Base-by-base conservation (phyloP, 2,888 invertebrate genomes). In the Leptarthrus brevirostris region DNA sequence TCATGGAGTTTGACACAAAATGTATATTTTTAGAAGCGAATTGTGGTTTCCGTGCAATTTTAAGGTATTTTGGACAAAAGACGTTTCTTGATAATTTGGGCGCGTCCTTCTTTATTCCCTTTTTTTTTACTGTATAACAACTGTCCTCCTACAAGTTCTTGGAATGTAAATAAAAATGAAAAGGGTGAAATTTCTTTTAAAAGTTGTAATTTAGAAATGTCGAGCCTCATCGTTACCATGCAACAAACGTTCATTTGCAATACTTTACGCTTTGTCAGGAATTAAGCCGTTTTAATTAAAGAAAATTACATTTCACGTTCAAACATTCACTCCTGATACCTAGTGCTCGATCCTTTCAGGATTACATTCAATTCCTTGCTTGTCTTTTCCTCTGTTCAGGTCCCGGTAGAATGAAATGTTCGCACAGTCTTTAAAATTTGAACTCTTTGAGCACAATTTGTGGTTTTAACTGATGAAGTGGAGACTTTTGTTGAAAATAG, bases 301-400 rank as follows among this genome's bases (percentile, higher is more conserved):
- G 30, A 30, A 53, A 56, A 56, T 30, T 30, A 56, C 56, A 30
- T 56, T 56, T 16, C 16, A 34, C 3, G 6, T 56, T 16, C 30
- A 30, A 30, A 30, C 30, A 56, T 14, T 56, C 26, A 30, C 6
- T 3, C 30, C 14, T 56, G 34, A 26, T 30, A 30, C 56, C 22
- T 18, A 53, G 53, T 10, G 10, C 36, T 34, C 20, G 18, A 8
- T 30, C 30, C 30, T 8, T 30, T 30, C 30, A n/a, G n/a, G n/a
- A n/a, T n/a, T n/a, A n/a, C n/a, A n/a, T 53, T 53, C 22, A 53
- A 53, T 20, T 53, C 53, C 16, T 56, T 56, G 5, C 56, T 26
- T 30, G 12, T 24, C 24, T 56, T 56, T 56, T 24, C 56, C 34
- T 56, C 16, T 24, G 24, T 56, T 56, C 30, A 56, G 26, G 20